Evolutionary conservation across 2,113 vertebrate species (phyloP).

Genomic region (Antennarius striatus): DNA sequence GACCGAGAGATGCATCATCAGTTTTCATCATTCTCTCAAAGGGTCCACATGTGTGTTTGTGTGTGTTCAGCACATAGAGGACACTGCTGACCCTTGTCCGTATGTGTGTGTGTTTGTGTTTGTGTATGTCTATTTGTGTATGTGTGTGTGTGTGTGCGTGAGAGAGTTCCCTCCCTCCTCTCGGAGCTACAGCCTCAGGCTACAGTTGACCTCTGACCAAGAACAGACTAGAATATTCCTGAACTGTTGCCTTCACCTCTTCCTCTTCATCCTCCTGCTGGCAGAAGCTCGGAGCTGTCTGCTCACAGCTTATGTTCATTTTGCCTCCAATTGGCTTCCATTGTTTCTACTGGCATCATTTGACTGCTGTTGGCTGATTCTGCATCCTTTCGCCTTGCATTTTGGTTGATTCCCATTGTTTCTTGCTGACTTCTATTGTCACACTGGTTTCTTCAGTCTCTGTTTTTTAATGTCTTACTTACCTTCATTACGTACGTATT

Average conservation of each 20-base stretch:
- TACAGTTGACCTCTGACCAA: constrained; percentile 60
- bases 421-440: constrained; percentile 9
- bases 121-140: not conserved
- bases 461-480: not conserved
- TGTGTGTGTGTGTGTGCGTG: not conserved
- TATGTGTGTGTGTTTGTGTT: constrained; percentile 5
- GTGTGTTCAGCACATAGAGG: constrained; percentile 19
- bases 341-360: constrained; percentile 37
- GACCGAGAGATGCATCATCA: constrained; percentile 16
- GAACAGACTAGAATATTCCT: constrained; percentile 52
- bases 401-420: constrained; percentile 16
- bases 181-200: constrained; percentile 44
- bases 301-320: constrained; percentile 23
- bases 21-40: constrained; percentile 43
- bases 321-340: constrained; percentile 33
- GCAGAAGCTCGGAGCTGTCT: constrained; percentile 37
- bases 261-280: constrained; percentile 35
- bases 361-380: constrained; percentile 14
- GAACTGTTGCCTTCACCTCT: constrained; percentile 15
- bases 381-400: constrained; percentile 13
- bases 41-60: constrained; percentile 10
- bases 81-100: constrained; percentile 36
- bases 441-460: not conserved
- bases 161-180: not conserved
- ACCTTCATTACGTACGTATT: not conserved